Evolutionary conservation across 2,888 invertebrate genomes (phyloP).

Genomic region (Schizotus pectinicornis): DNA sequence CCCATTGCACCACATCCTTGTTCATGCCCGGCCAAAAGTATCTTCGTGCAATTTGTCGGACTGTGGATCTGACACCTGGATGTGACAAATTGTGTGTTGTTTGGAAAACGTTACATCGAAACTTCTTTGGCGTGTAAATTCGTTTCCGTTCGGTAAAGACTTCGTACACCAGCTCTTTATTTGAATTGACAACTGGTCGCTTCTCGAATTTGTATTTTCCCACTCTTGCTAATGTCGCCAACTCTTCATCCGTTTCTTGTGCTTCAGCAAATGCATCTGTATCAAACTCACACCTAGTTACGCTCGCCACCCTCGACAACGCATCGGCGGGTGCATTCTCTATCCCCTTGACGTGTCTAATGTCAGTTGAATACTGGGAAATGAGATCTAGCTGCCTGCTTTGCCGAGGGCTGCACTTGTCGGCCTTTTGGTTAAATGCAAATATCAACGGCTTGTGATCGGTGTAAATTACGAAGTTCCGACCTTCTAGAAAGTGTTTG

Average conservation of each 20-base stretch:
- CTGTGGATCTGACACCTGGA: slow-evolving; percentile 38
- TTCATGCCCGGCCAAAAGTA: slow-evolving; percentile 34
- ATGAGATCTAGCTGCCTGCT: slow-evolving; percentile 51
- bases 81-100: slow-evolving; percentile 41
- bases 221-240: too few species aligned
- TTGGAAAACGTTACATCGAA: slow-evolving; percentile 23
- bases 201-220: too few species aligned
- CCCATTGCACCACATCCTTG: slow-evolving; percentile 41
- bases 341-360: slow-evolving; percentile 44
- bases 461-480: slow-evolving; percentile 38
- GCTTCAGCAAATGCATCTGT: too few species aligned
- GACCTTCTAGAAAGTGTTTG: slow-evolving; percentile 47
- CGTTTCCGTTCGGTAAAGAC: not conserved
- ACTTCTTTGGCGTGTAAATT: not conserved
- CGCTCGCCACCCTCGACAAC: slow-evolving; percentile 46
- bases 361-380: slow-evolving; percentile 49
- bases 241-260: too few species aligned
- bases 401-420: slow-evolving; percentile 48
- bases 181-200: too few species aligned
- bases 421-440: slow-evolving; percentile 42
- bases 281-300: not conserved
- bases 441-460: slow-evolving; percentile 49
- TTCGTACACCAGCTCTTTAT: not conserved
- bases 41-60: slow-evolving; percentile 41
- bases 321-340: slow-evolving; percentile 50